A percentile compares a stretch with the other conserved stretches of the same genome.
phyloP scores from a whole-genome alignment of 2,113 vertebrate species.

The Orientallactaga bullata region DNA sequence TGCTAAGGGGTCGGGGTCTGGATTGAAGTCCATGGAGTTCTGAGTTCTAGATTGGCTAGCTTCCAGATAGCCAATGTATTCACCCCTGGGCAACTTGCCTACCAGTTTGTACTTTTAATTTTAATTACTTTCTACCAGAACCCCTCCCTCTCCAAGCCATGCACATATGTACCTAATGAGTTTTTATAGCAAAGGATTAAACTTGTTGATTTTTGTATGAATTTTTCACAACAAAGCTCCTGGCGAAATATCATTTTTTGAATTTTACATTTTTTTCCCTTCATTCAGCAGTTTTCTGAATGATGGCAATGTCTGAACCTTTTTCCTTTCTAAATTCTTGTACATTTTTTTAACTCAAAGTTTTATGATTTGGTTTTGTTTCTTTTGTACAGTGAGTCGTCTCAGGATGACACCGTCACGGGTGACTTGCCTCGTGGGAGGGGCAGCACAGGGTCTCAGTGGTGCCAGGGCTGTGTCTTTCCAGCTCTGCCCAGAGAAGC shows the following conservation, averaged over 20 bases:
- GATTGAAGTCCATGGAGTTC: constrained; percentile 78
- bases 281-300: constrained; percentile 84
- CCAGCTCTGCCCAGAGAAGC: constrained; percentile 73
- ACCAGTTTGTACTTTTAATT: constrained; percentile 85
- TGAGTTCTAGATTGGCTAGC: constrained; percentile 65
- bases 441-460: neutral
- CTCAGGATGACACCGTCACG: constrained; percentile 64
- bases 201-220: constrained; percentile 88
- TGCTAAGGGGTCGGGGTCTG: constrained; percentile 82
- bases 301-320: constrained; percentile 71
- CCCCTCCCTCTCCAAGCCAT: constrained; percentile 17
- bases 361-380: constrained; percentile 62
- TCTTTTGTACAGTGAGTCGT: constrained; percentile 79
- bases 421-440: constrained; percentile 43
- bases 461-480: constrained; percentile 84
- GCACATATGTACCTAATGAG: constrained; percentile 76
- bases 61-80: constrained; percentile 82
- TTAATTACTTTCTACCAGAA: constrained; percentile 84
- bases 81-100: constrained; percentile 89
- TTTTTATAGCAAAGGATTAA: constrained; percentile 88
- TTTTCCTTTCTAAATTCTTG: constrained; percentile 79
- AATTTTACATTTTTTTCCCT: constrained; percentile 85
- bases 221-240: constrained; percentile 82
- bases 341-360: constrained; percentile 60
- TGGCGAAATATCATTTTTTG: constrained; percentile 84